These are phyloP conservation scores for Carcharodon carcharias DNA, from an alignment of 2,797 vertebrate species.

Conservation along the genomic window DNA sequence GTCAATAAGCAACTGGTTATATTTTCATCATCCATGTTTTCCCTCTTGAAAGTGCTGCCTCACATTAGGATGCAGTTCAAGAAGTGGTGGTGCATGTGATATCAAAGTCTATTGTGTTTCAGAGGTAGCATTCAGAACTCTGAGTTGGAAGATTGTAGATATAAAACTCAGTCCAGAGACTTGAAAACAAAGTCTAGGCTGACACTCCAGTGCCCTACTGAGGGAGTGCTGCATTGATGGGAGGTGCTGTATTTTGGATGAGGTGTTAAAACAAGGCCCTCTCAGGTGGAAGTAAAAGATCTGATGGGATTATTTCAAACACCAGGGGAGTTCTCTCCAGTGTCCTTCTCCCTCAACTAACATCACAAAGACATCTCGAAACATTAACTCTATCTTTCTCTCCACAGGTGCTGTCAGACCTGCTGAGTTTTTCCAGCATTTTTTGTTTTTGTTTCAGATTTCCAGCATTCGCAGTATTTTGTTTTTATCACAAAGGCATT, in stretches of 20 bases:
- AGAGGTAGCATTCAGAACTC: too few species aligned
- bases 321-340: not conserved
- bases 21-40: not conserved
- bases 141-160: too few species aligned
- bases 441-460: too few species aligned
- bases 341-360: not conserved
- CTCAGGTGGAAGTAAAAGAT: not conserved
- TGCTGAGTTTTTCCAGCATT: too few species aligned
- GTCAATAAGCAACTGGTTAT: not conserved
- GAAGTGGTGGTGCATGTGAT: not conserved
- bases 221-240: not conserved
- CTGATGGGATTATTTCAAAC: not conserved
- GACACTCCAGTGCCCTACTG: not conserved
- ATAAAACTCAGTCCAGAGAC: not conserved
- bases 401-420: too few species aligned
- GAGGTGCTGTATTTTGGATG: not conserved
- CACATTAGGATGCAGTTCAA: not conserved
- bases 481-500: not conserved
- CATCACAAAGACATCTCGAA: not conserved
- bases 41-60: not conserved
- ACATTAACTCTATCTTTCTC: too few species aligned
- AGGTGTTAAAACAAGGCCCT: not conserved
- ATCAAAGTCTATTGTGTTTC: too few species aligned
- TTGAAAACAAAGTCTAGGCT: not conserved
- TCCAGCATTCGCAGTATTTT: too few species aligned